phyloP scores from a whole-genome alignment of 92 coral and sea anemone genomes.

The Chrysogorgia sp. region DNA sequence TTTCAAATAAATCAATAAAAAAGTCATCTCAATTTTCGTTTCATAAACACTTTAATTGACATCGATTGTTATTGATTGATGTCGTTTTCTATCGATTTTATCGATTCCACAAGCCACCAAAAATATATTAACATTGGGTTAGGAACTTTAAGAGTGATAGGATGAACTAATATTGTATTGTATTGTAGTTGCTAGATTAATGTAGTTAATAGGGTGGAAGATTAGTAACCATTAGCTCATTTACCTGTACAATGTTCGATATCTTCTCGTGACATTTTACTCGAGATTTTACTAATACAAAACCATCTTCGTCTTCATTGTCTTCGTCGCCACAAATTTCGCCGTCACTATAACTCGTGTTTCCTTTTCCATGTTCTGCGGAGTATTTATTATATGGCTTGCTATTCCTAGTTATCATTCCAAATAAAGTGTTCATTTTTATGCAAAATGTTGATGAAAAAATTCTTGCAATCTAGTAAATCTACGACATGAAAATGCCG shows the following conservation, averaged over 20 bases:
- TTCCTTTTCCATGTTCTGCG: conserved; percentile 21
- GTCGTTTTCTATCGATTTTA: too few relatives aligned
- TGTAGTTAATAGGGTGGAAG: not conserved
- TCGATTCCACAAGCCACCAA: too few relatives aligned
- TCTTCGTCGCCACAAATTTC: conserved; percentile 39
- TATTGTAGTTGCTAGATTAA: too few relatives aligned
- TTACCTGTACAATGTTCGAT: too few relatives aligned
- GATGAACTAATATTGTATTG: too few relatives aligned
- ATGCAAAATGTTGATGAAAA: not conserved
- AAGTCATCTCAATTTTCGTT: too few relatives aligned
- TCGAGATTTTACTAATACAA: conserved; percentile 51
- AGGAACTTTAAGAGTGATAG: too few relatives aligned
- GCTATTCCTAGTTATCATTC: not conserved
- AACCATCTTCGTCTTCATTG: conserved; percentile 77
- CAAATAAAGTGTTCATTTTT: conserved; percentile 12
- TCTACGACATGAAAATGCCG: too few relatives aligned
- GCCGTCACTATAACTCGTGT: conserved; percentile 4
- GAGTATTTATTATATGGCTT: not conserved
- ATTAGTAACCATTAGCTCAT: conserved; percentile 20
- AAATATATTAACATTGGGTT: too few relatives aligned
- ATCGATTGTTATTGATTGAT: too few relatives aligned
- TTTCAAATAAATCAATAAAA: too few relatives aligned
- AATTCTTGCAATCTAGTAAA: not conserved
- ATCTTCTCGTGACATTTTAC: conserved; percentile 29
- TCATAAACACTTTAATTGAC: too few relatives aligned